A percentile compares a stretch with the other conserved stretches of the same genome.
These are phyloP conservation scores for Liasis olivaceus DNA, from an alignment of 2,797 vertebrate genomes.

Conservation along the genomic window DNA sequence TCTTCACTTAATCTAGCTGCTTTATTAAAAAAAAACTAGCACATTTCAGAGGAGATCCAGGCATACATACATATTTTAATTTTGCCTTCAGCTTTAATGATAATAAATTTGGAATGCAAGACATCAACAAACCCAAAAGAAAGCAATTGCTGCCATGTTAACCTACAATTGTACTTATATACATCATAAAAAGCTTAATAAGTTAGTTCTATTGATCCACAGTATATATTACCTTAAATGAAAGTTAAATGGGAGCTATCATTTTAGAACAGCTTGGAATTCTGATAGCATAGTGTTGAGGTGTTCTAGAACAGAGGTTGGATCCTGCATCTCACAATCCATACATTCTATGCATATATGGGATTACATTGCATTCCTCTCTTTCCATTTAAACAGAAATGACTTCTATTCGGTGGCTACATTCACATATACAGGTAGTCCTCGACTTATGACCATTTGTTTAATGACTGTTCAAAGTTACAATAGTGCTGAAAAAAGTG, in stretches of 20 bases:
- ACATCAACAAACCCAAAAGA: conserved; percentile 14
- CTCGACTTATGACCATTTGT: too few species aligned
- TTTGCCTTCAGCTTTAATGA: conserved; percentile 37
- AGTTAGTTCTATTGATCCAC: not conserved
- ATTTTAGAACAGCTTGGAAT: not conserved
- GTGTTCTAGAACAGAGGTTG: not conserved
- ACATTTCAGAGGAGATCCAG: conserved; percentile 12
- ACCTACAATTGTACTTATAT: not conserved
- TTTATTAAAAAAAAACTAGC: conserved; percentile 52
- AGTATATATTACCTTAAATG: not conserved
- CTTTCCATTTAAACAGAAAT: not conserved
- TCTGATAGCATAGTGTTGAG: not conserved
- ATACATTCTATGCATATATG: not conserved
- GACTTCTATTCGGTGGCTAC: not conserved
- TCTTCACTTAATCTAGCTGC: conserved; percentile 37
- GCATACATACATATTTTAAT: not conserved
- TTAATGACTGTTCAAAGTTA: too few species aligned
- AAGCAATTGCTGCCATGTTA: not conserved
- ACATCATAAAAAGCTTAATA: not conserved
- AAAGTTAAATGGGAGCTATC: not conserved
- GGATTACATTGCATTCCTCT: not conserved
- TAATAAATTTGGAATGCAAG: not conserved
- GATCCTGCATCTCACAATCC: not conserved
- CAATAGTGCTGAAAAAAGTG: too few species aligned
- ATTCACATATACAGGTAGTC: not conserved